Evolutionary conservation across 1,140 invertebrate genomes (phyloP).

Genomic region (Panonychus citri): DNA sequence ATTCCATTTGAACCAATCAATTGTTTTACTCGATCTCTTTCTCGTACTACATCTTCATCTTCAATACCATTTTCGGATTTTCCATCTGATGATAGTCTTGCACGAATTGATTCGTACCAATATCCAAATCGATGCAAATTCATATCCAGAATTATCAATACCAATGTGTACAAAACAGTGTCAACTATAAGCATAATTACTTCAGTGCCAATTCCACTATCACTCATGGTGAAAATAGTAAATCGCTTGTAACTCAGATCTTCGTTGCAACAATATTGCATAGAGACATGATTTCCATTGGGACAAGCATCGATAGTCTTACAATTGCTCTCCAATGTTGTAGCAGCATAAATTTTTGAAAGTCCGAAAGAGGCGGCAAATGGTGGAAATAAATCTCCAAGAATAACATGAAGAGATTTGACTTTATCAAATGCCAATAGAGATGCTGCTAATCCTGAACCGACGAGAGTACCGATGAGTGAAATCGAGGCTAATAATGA

Average conservation of each 20-base stretch:
- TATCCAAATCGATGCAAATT: background rate
- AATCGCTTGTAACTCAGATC: background rate
- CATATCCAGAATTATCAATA: background rate
- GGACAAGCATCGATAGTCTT: background rate
- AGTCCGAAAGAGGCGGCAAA: background rate
- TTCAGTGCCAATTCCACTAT: background rate
- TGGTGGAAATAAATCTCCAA: background rate
- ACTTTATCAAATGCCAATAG: no score
- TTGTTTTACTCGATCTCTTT: background rate
- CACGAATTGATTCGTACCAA: no score
- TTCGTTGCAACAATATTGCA: no score
- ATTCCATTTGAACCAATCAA: background rate
- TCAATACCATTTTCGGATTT: background rate
- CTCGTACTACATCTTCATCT: conserved; percentile 5
- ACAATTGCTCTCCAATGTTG: background rate
- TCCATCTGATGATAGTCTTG: no score
- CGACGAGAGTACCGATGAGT: background rate
- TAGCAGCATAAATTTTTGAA: background rate
- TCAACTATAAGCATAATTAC: background rate
- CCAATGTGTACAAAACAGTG: background rate
- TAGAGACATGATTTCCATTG: background rate
- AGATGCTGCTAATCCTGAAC: background rate
- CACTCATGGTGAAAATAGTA: background rate
- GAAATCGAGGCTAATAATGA: background rate
- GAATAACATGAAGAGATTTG: no score